phyloP scores from a whole-genome alignment of 2,113 vertebrate species.

The Lucifuga dentata region DNA sequence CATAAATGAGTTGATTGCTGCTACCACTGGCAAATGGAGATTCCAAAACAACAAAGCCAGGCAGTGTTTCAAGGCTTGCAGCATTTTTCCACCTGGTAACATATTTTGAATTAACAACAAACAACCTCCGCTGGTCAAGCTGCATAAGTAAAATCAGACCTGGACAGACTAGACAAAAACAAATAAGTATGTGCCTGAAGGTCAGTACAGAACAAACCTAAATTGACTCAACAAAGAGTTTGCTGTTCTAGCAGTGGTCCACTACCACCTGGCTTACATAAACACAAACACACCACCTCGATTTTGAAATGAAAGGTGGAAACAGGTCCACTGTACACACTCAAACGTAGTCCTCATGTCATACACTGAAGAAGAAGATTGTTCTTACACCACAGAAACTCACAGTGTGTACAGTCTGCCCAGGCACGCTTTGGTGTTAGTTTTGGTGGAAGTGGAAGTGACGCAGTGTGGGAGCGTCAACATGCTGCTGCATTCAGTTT shows the following conservation, averaged over 20 bases:
- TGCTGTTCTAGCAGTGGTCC: slow-evolving; percentile 47
- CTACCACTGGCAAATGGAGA: slow-evolving; percentile 2
- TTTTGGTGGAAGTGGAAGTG: slow-evolving; percentile 14
- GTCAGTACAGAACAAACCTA: slow-evolving; percentile 26
- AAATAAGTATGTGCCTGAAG: slow-evolving; percentile 42
- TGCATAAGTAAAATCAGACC: slow-evolving; percentile 48
- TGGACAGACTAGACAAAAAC: slow-evolving; percentile 57
- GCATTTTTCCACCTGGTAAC: slow-evolving; percentile 7
- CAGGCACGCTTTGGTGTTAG: slow-evolving; percentile 7
- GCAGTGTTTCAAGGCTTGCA: slow-evolving; percentile 19
- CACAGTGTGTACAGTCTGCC: slow-evolving; percentile 21
- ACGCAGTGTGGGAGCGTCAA: background rate
- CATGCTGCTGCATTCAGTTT: background rate
- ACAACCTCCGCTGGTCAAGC: slow-evolving; percentile 4
- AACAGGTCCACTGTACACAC: slow-evolving; percentile 33
- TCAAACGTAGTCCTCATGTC: slow-evolving; percentile 28
- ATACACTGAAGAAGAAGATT: slow-evolving; percentile 29
- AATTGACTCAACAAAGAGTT: slow-evolving; percentile 48
- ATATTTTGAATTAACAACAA: slow-evolving; percentile 40
- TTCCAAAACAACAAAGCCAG: slow-evolving; percentile 5
- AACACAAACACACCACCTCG: slow-evolving; percentile 61
- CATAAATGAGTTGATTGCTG: background rate
- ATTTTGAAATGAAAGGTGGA: slow-evolving; percentile 19
- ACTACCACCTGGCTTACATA: slow-evolving; percentile 43
- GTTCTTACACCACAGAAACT: slow-evolving; percentile 7